These are phyloP conservation scores for Triplophysa siluroides DNA, from an alignment of 2,113 vertebrate genomes.

Conservation along the genomic window DNA sequence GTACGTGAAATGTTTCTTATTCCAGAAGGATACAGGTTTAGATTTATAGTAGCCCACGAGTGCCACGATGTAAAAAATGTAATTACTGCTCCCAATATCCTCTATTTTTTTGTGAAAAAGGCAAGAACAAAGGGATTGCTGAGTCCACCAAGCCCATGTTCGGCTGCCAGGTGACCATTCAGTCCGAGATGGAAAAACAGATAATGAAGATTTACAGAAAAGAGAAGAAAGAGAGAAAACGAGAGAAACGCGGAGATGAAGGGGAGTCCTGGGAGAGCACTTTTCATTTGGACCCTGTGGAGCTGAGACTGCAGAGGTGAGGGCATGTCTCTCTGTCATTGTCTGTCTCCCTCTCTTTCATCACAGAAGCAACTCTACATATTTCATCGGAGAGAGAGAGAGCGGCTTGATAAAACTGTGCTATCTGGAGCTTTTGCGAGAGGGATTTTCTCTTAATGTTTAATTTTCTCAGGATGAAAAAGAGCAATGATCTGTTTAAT, in stretches of 20 bases:
- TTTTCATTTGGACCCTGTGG: slow-evolving; percentile 86
- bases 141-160: slow-evolving; percentile 84
- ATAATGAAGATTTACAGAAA: slow-evolving; percentile 90
- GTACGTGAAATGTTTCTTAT: too few species aligned
- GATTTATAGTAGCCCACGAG: too few species aligned
- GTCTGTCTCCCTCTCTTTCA: background rate
- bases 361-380: slow-evolving; percentile 50
- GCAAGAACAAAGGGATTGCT: slow-evolving; percentile 65
- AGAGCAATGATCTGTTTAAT: slow-evolving; percentile 78
- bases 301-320: slow-evolving; percentile 89
- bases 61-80: too few species aligned
- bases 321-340: background rate
- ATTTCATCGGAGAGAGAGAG: slow-evolving; percentile 50
- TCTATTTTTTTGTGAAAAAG: slow-evolving; percentile 37
- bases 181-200: slow-evolving; percentile 92
- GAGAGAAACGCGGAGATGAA: slow-evolving; percentile 87
- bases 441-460: slow-evolving; percentile 66
- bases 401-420: slow-evolving; percentile 27
- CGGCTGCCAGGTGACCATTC: slow-evolving; percentile 95
- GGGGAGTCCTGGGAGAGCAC: slow-evolving; percentile 75
- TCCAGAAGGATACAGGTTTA: too few species aligned
- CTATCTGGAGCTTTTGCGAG: slow-evolving; percentile 34
- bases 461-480: slow-evolving; percentile 71
- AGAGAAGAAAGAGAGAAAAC: slow-evolving; percentile 86
- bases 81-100: too few species aligned